These are phyloP conservation scores for Brachycybe producta DNA, from an alignment of 2,888 invertebrate genomes.

Conservation along the genomic window DNA sequence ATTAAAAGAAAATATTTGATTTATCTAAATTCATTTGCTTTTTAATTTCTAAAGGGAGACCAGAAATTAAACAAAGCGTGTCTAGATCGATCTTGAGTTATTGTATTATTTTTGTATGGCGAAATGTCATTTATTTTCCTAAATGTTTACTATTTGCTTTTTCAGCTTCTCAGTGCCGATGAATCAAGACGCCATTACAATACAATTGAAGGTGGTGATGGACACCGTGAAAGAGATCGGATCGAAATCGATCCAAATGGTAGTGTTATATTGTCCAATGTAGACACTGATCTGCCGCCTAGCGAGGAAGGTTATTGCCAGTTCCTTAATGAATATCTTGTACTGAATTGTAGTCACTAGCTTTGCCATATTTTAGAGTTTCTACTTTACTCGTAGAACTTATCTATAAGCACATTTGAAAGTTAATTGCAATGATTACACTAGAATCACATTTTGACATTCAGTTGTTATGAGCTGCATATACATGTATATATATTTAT, in stretches of 20 bases:
- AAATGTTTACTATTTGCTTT: background rate
- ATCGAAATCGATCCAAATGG: conserved; percentile 23
- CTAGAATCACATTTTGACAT: no score
- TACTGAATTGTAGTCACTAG: background rate
- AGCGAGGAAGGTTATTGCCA: conserved; percentile 15
- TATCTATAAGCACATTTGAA: background rate
- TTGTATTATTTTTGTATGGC: background rate
- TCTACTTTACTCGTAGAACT: background rate
- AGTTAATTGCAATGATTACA: background rate
- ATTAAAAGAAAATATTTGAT: background rate
- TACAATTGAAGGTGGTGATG: conserved; percentile 2
- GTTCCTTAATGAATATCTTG: background rate
- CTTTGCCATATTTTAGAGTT: background rate
- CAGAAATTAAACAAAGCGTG: no score
- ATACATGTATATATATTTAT: no score
- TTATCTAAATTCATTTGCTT: background rate
- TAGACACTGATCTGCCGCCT: conserved; percentile 14
- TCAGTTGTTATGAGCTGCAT: no score
- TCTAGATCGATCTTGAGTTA: background rate
- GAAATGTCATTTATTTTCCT: background rate
- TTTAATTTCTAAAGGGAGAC: background rate
- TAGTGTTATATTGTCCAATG: conserved; percentile 22
- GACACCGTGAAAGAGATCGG: conserved; percentile 1
- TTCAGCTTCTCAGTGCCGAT: conserved; percentile 16
- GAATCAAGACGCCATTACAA: conserved; percentile 15